Evolutionary conservation across 2,113 vertebrate species (phyloP), one percentile per base, ranked within the genome.

Genomic region (Furnarius figulus): DNA sequence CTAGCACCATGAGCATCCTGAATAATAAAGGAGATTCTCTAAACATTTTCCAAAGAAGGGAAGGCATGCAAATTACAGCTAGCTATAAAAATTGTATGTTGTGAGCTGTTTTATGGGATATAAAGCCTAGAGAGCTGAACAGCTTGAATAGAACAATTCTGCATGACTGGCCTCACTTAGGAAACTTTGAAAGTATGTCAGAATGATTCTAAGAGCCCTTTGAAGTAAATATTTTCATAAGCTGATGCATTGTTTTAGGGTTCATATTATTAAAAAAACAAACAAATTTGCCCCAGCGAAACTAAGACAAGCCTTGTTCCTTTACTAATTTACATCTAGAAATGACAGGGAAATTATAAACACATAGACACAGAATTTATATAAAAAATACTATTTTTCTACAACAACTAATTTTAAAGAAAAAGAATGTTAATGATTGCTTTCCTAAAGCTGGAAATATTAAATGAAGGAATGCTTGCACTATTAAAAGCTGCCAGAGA

Each of bases 21-120:
- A 88, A 67, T 49, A 90, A 90, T 50, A 88, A 63, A 93, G 23
- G 27, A 63, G 52, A 47, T 52, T 79, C 79, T 86, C 42, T 28
- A 94, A 77, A 74, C 39, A 71, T 71, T 75, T 93, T 92, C 63
- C 72, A 74, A 93, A 94, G 63, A 91, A 96, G 63, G 33, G 35
- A 93, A 94, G 91, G 80, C 25, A 91, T 15, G 63, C 50, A 90
- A 97, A 90, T 79, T 90, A 88, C 47, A 90, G 59, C 42, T n/a
- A 88, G 56, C 82, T 87, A 56, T 85, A 91, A 93, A 84, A 92
- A 82, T 9, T 40, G 10, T 22, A 92, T 15, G 31, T 59, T 3
- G 3, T 63, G 68, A 86, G 39, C 55, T 88, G 50, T 31, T 96
- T 93, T 59, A 90, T 31, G 55, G 13, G 9, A 13, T 88, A 80